Percentiles rank a stretch among this genome's conserved stretches.
Evolutionary conservation across 2,888 invertebrate genomes (phyloP).

Genomic region (Drosophila algonquin): DNA sequence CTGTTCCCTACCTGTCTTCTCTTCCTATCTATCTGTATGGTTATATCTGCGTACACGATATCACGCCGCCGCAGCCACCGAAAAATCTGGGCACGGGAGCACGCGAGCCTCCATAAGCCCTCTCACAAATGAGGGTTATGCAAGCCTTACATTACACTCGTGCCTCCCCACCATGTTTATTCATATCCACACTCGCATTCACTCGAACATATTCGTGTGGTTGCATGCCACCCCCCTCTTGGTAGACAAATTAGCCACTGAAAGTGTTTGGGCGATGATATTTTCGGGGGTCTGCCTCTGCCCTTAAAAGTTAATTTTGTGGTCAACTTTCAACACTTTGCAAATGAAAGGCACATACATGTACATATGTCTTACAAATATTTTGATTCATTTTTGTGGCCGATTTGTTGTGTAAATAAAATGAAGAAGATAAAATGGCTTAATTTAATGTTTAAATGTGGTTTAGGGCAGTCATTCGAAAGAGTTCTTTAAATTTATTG

Average conservation of each 20-base stretch:
- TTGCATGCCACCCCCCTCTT: constrained; percentile 33
- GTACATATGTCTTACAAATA: constrained; percentile 16
- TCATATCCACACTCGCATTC: constrained; percentile 48
- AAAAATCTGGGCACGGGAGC: constrained; percentile 50
- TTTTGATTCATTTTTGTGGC: constrained; percentile 28
- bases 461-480: background rate
- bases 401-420: constrained; percentile 37
- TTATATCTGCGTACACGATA: constrained; percentile 68
- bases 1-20: constrained; percentile 44
- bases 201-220: constrained; percentile 27
- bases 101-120: constrained; percentile 60
- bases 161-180: constrained; percentile 59
- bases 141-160: constrained; percentile 61
- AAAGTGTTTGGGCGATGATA: constrained; percentile 59
- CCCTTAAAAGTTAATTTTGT: constrained; percentile 57
- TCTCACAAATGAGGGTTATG: constrained; percentile 65
- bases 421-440: background rate
- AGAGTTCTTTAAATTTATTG: constrained; percentile 1
- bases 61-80: constrained; percentile 50
- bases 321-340: constrained; percentile 47
- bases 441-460: constrained; percentile 13
- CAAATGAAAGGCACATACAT: constrained; percentile 24
- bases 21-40: constrained; percentile 41
- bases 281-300: constrained; percentile 56
- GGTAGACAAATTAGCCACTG: constrained; percentile 55